These are phyloP conservation scores for Alosa alosa DNA, from an alignment of 2,113 vertebrate species.

Conservation along the genomic window DNA sequence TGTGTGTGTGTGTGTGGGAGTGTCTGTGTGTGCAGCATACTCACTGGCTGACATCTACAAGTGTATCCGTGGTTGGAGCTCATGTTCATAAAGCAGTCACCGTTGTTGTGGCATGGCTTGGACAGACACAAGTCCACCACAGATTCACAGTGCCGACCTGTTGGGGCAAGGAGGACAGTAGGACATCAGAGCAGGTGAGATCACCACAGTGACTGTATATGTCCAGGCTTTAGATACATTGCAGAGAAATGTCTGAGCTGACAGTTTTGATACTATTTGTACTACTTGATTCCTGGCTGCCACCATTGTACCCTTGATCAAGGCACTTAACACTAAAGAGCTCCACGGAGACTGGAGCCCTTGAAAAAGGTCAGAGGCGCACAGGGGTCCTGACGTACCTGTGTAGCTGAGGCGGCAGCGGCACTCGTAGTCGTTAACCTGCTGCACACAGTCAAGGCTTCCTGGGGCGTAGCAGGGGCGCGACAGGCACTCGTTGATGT, in stretches of 20 bases:
- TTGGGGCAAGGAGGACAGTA: not conserved
- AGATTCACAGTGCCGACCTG: conserved; percentile 88
- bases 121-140: conserved; percentile 84
- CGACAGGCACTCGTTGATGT: conserved; percentile 91
- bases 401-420: conserved; percentile 86
- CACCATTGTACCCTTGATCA: not conserved
- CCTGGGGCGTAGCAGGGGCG: conserved; percentile 80
- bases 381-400: conserved; percentile 63
- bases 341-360: no score
- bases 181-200: not conserved
- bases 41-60: conserved; percentile 82
- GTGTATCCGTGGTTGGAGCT: conserved; percentile 83
- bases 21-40: conserved; percentile 45
- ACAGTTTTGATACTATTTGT: no score
- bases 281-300: no score
- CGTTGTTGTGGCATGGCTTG: conserved; percentile 82
- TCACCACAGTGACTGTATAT: no score
- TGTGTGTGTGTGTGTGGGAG: not conserved
- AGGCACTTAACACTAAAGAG: no score
- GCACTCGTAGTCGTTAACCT: conserved; percentile 83
- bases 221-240: no score
- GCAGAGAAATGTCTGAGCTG: no score
- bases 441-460: conserved; percentile 87
- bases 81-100: conserved; percentile 81
- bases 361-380: not conserved